Conservation (phyloP, 2,797 vertebrate genomes). For the Momotus momota region DNA sequence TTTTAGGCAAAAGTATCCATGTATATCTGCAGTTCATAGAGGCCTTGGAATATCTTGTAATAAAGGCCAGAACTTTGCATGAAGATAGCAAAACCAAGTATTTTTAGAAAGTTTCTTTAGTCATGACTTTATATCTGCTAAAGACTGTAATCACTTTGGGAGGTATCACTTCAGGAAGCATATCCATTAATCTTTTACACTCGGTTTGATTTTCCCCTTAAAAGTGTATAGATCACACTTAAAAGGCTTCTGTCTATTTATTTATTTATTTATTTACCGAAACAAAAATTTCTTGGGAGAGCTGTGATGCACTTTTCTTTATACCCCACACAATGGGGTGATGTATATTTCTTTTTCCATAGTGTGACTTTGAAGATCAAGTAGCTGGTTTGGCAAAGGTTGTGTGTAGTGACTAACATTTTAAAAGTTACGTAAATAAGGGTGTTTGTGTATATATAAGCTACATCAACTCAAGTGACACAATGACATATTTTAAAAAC, state of each 20-base stretch:
- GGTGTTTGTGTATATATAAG: constrained; percentile 13
- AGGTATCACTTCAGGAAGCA: constrained; percentile 49
- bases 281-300: background rate
- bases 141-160: constrained; percentile 47
- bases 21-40: background rate
- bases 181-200: constrained; percentile 47
- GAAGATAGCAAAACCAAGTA: background rate
- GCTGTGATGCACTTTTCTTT: background rate
- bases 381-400: background rate
- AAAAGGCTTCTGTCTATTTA: background rate
- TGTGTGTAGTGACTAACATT: background rate
- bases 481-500: background rate
- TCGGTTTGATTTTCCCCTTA: constrained; percentile 15
- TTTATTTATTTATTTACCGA: background rate
- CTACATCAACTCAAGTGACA: background rate
- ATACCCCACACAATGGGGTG: background rate
- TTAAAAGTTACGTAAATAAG: constrained; percentile 44
- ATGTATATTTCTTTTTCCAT: background rate
- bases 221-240: background rate
- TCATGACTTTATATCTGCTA: constrained; percentile 51
- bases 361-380: background rate
- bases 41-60: constrained; percentile 3
- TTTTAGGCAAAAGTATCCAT: background rate
- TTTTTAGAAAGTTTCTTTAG: constrained; percentile 59
- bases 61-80: background rate